Conservation (phyloP, 64 coral and sea anemone genomes). For the Platygyra sinensis region DNA sequence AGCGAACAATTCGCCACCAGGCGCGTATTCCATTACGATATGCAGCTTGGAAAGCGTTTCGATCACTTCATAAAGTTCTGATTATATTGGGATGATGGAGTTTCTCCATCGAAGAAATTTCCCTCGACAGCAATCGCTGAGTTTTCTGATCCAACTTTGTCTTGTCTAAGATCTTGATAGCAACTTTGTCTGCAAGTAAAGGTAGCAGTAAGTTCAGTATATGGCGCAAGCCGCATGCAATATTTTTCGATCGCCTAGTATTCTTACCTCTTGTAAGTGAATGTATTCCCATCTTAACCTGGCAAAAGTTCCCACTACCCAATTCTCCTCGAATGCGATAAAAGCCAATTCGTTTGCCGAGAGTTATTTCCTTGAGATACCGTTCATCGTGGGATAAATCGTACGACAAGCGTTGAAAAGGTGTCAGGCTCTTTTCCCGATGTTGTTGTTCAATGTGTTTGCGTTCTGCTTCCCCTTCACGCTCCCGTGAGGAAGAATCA, state of each 20-base stretch:
- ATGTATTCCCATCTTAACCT: slow-evolving; percentile 99
- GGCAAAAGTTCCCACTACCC: slow-evolving; percentile 95
- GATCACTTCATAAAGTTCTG: slow-evolving; percentile 96
- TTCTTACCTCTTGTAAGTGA: slow-evolving; percentile 87
- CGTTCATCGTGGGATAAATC: slow-evolving; percentile 85
- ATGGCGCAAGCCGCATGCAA: neutral
- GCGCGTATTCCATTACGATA: slow-evolving; percentile 93
- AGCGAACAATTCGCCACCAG: slow-evolving; percentile 91
- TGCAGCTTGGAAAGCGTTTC: slow-evolving; percentile 93
- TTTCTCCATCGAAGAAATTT: slow-evolving; percentile 99
- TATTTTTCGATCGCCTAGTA: neutral
- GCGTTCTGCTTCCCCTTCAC: slow-evolving; percentile 30
- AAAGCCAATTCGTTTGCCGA: slow-evolving; percentile 97
- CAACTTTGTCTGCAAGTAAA: slow-evolving; percentile 93
- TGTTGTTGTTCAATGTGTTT: slow-evolving; percentile 51
- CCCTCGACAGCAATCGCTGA: slow-evolving; percentile 87
- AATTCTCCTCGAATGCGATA: slow-evolving; percentile 97
- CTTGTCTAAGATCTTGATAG: slow-evolving; percentile 98
- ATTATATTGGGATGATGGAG: slow-evolving; percentile 98
- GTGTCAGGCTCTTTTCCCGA: slow-evolving; percentile 68
- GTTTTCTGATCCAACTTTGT: slow-evolving; percentile 98
- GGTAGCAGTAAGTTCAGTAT: neutral
- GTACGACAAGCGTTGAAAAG: slow-evolving; percentile 79
- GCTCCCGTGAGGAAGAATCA: slow-evolving; percentile 53
- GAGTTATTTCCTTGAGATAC: slow-evolving; percentile 89